Conservation (phyloP, 2,797 vertebrate species). For the Thripadectes ignobilis region DNA sequence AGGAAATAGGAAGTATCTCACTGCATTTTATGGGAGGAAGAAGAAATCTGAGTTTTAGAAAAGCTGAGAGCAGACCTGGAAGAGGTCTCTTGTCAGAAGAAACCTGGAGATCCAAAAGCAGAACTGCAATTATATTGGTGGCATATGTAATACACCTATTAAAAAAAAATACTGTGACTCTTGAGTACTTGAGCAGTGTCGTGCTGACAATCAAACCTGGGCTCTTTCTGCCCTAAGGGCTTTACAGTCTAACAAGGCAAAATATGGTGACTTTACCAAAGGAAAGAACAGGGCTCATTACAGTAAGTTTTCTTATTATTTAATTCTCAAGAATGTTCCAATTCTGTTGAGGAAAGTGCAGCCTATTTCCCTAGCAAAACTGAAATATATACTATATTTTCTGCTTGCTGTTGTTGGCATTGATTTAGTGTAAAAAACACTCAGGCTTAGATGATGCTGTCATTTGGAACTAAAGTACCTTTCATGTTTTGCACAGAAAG, state of each 20-base stretch:
- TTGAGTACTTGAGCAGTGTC: not conserved
- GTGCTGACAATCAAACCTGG: not conserved
- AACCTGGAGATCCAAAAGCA: not conserved
- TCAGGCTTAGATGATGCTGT: not conserved
- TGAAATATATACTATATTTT: not conserved
- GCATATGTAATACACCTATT: not conserved
- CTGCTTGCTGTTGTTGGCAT: not conserved
- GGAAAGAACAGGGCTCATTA: not conserved
- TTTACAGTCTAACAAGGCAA: not conserved
- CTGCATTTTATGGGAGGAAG: not conserved
- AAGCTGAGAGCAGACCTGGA: not conserved
- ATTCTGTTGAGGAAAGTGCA: not conserved
- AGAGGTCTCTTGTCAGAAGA: not conserved
- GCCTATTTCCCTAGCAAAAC: not conserved
- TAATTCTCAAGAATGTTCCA: not conserved
- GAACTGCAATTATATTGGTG: not conserved
- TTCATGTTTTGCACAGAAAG: conserved; percentile 84
- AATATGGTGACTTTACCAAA: not conserved
- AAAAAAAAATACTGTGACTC: not conserved
- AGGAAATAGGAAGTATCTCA: not conserved
- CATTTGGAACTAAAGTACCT: not conserved
- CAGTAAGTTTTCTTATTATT: not conserved
- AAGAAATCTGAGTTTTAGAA: not conserved
- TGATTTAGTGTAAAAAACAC: not conserved
- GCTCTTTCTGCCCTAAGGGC: not conserved